Percentiles rank a stretch among this genome's conserved stretches.
These are phyloP conservation scores for Pinna nobilis DNA, from an alignment of 1,140 invertebrate species.

Conservation along the genomic window DNA sequence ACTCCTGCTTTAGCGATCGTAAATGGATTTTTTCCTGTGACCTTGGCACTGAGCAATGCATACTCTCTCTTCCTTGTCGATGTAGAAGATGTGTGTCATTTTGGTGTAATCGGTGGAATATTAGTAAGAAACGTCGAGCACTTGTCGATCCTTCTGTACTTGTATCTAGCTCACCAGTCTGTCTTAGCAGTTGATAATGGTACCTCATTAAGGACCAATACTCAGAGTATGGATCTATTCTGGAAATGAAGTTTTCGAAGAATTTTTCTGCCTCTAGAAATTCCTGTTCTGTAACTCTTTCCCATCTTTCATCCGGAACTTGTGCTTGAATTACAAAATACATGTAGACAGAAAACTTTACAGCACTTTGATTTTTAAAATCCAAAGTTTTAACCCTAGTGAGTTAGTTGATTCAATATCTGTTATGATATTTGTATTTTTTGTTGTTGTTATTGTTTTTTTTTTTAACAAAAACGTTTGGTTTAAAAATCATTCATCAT, in stretches of 20 bases:
- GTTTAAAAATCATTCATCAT: too few species aligned
- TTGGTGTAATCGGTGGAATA: conserved; percentile 1
- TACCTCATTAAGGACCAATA: conserved; percentile 8
- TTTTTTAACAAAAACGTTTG: too few species aligned
- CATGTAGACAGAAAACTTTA: too few species aligned
- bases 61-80: neutral
- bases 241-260: conserved; percentile 1
- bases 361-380: too few species aligned
- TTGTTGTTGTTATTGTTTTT: too few species aligned
- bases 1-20: conserved; percentile 3
- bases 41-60: neutral
- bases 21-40: conserved; percentile 7
- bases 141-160: neutral
- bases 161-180: conserved; percentile 5
- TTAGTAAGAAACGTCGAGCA: conserved; percentile 10
- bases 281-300: neutral
- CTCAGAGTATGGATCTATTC: neutral
- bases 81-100: conserved; percentile 4
- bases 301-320: conserved; percentile 20
- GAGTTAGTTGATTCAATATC: too few species aligned
- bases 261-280: conserved; percentile 8
- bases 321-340: too few species aligned
- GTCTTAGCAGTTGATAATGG: neutral
- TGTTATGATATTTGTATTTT: too few species aligned
- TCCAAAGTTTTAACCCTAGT: too few species aligned